phyloP scores from a whole-genome alignment of 2,113 vertebrate genomes.

The Mormyrus iriodes region DNA sequence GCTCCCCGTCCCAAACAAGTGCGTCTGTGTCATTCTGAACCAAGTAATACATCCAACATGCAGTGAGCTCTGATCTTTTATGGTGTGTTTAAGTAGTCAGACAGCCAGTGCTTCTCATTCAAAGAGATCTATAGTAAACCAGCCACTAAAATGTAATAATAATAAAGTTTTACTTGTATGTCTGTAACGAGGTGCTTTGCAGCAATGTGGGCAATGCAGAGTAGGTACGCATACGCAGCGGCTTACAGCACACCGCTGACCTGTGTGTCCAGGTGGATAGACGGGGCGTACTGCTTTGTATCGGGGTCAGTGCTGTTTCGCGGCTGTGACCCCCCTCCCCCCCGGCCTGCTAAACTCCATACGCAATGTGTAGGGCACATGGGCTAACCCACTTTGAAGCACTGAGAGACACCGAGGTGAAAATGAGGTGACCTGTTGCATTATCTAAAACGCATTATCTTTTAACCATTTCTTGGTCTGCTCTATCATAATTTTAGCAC shows the following conservation, averaged over 20 bases:
- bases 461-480: background rate
- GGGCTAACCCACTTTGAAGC: background rate
- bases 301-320: background rate
- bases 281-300: background rate
- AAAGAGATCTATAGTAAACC: background rate
- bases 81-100: background rate
- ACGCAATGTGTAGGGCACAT: background rate
- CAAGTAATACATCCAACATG: background rate
- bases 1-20: background rate
- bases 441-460: background rate
- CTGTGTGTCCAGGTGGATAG: background rate
- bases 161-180: background rate
- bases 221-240: background rate
- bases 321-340: background rate
- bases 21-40: background rate
- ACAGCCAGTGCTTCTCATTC: background rate
- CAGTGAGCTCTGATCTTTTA: background rate
- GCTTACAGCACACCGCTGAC: background rate
- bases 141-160: background rate
- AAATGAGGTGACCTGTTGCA: background rate
- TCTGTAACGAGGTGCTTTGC: background rate
- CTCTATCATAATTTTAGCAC: background rate
- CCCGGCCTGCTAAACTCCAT: background rate
- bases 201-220: background rate
- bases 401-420: background rate